A percentile compares a stretch with the other conserved stretches of the same genome.
These are phyloP conservation scores for Clinocottus analis DNA, from an alignment of 2,113 vertebrate species.

Conservation along the genomic window DNA sequence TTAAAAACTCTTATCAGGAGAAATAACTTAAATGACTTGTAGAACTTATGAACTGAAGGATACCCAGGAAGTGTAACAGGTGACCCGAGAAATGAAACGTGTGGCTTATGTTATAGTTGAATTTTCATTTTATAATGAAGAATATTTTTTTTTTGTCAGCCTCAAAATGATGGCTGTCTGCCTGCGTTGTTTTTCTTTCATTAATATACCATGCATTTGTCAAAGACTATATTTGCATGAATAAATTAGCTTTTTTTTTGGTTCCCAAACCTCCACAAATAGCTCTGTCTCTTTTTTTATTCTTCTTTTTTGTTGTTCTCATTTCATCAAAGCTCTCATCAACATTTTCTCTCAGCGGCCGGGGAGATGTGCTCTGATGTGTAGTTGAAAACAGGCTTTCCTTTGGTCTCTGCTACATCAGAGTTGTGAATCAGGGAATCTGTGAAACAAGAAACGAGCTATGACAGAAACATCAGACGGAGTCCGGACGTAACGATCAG, in stretches of 20 bases:
- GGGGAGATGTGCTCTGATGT: conserved; percentile 46
- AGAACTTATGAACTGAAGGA: not conserved
- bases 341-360: conserved; percentile 26
- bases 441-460: conserved; percentile 59
- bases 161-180: no score
- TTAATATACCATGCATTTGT: not conserved
- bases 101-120: not conserved
- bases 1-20: not conserved
- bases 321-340: conserved; percentile 14
- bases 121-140: not conserved
- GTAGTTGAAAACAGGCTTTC: conserved; percentile 42
- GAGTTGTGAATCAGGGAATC: conserved; percentile 45
- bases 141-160: not conserved
- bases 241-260: not conserved
- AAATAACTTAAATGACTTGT: not conserved
- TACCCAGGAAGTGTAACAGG: not conserved
- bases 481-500: conserved; percentile 26
- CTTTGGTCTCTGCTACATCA: conserved; percentile 67
- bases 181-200: not conserved
- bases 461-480: conserved; percentile 60
- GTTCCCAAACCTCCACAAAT: not conserved
- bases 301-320: not conserved
- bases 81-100: not conserved
- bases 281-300: not conserved
- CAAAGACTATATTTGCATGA: not conserved